Evolutionary conservation across 2,113 vertebrate genomes (phyloP).

Genomic region (Aythya baeri): DNA sequence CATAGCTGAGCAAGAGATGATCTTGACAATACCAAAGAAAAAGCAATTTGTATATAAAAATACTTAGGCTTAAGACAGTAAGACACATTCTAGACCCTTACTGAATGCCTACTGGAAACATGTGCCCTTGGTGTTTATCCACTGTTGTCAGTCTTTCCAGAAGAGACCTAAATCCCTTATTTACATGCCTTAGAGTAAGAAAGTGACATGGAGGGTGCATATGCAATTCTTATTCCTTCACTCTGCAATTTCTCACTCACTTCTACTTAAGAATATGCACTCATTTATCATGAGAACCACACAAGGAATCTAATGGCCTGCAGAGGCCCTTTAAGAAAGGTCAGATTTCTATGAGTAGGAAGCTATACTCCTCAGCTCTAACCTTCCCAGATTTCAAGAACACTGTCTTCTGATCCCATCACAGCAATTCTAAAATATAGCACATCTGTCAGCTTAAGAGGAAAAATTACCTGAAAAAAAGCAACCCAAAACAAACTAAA

Average conservation of each 20-base stretch:
- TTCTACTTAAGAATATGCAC: neutral
- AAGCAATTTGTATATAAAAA: neutral
- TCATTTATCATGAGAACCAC: neutral
- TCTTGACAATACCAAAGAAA: neutral
- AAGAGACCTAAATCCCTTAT: neutral
- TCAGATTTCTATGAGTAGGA: neutral
- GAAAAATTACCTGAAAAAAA: neutral
- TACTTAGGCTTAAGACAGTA: neutral
- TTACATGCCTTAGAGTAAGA: neutral
- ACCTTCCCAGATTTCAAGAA: fast-evolving
- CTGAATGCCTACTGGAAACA: neutral
- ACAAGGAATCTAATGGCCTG: neutral
- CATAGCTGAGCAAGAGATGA: neutral
- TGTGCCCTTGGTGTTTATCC: neutral
- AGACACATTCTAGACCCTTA: neutral
- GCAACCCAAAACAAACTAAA: neutral
- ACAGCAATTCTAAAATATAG: neutral
- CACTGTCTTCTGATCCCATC: neutral
- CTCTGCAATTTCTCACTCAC: neutral
- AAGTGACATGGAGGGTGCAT: fast-evolving
- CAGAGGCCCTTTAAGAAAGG: neutral
- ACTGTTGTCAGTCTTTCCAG: neutral
- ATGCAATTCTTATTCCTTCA: neutral
- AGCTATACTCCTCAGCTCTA: neutral
- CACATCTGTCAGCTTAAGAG: neutral